These are phyloP conservation scores for Acanthisitta chloris DNA, from an alignment of 2,113 vertebrate genomes.

Conservation along the genomic window DNA sequence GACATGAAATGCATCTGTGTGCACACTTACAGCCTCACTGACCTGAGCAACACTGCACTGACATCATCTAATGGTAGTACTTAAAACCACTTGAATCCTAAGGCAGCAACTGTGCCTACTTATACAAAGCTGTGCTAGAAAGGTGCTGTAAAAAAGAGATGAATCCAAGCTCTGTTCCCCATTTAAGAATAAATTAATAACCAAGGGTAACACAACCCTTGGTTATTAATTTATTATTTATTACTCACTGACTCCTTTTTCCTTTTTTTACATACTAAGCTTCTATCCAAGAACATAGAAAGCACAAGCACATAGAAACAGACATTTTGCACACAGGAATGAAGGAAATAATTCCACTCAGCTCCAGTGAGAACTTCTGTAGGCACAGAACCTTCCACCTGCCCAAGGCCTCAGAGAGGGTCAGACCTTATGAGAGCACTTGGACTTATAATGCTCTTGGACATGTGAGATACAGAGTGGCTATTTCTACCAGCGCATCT, in stretches of 20 bases:
- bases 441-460: rapidly evolving
- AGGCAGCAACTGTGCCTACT: background rate
- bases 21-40: background rate
- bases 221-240: no score
- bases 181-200: background rate
- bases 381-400: background rate
- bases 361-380: rapidly evolving
- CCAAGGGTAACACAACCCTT: background rate
- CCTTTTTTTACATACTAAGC: no score
- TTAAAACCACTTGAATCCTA: rapidly evolving
- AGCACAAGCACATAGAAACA: background rate
- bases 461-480: rapidly evolving
- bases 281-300: no score
- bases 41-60: background rate
- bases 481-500: background rate
- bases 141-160: background rate
- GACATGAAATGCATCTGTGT: background rate
- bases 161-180: background rate
- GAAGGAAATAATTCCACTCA: background rate
- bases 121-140: background rate
- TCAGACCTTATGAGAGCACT: background rate
- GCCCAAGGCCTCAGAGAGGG: rapidly evolving
- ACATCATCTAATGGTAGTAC: background rate
- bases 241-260: background rate
- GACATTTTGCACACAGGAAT: rapidly evolving